phyloP scores from a whole-genome alignment of 2,888 invertebrate genomes.

The Rhorus exstirpatorius region DNA sequence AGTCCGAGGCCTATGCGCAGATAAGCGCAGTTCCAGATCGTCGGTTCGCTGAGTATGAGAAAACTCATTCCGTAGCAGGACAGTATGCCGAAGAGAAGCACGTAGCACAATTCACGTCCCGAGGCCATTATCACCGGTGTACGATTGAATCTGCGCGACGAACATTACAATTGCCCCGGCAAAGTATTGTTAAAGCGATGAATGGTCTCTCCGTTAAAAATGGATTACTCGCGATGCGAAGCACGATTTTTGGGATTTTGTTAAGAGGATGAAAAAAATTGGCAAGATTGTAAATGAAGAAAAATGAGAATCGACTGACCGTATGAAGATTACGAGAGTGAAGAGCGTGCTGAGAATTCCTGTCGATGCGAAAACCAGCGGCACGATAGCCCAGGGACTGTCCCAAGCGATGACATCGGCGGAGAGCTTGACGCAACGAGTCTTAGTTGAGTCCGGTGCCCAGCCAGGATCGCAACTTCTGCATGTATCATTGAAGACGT shows the following conservation, averaged over 20 bases:
- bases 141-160: slow-evolving; percentile 85
- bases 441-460: slow-evolving; percentile 86
- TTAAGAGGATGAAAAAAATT: slow-evolving; percentile 7
- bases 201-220: too few species aligned
- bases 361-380: slow-evolving; percentile 88
- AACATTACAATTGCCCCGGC: too few species aligned
- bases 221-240: too few species aligned
- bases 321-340: slow-evolving; percentile 89
- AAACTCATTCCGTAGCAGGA: slow-evolving; percentile 91
- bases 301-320: slow-evolving; percentile 83
- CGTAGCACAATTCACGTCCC: slow-evolving; percentile 92
- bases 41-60: slow-evolving; percentile 90
- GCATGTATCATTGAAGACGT: slow-evolving; percentile 89
- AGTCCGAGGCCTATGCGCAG: slow-evolving; percentile 90
- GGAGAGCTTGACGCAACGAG: slow-evolving; percentile 88
- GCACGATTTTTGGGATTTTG: too few species aligned
- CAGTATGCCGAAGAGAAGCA: slow-evolving; percentile 90
- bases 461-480: slow-evolving; percentile 87
- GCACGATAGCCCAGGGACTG: slow-evolving; percentile 90
- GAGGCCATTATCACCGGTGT: slow-evolving; percentile 93
- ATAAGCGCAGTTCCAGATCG: slow-evolving; percentile 89
- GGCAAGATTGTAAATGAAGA: slow-evolving; percentile 16
- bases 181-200: too few species aligned
- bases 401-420: slow-evolving; percentile 89
- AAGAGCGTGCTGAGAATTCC: slow-evolving; percentile 89